phyloP scores from a whole-genome alignment of 2,113 vertebrate genomes.

The Rattus rattus region DNA sequence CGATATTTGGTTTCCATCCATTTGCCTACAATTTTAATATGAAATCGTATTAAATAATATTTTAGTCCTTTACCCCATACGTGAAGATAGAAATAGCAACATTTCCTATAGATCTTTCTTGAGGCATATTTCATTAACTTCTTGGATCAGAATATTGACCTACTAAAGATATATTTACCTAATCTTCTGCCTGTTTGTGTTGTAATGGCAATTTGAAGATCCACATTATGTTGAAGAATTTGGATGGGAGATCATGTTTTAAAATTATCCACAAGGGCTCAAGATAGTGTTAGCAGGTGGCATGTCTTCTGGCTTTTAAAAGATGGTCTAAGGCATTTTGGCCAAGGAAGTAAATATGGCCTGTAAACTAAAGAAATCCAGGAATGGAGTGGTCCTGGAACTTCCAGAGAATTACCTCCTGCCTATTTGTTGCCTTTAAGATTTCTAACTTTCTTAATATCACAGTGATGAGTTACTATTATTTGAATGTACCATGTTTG shows the following conservation, averaged over 20 bases:
- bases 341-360: not conserved
- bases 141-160: not conserved
- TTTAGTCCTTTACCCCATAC: not conserved
- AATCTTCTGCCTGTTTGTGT: not conserved
- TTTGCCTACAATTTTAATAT: too few relatives aligned
- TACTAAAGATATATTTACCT: not conserved
- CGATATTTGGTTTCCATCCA: too few relatives aligned
- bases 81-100: not conserved
- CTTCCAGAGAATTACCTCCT: not conserved
- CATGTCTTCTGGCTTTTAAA: not conserved
- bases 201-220: not conserved
- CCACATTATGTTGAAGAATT: not conserved
- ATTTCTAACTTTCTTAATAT: not conserved
- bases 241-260: slow-evolving; percentile 1
- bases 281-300: not conserved
- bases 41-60: too few relatives aligned
- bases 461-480: not conserved
- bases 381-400: not conserved
- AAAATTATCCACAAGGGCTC: not conserved
- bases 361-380: not conserved
- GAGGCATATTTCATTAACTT: slow-evolving; percentile 16
- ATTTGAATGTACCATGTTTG: not conserved
- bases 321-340: not conserved
- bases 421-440: not conserved
- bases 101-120: not conserved